A percentile compares a stretch with the other conserved stretches of the same genome.
Evolutionary conservation across 1,140 invertebrate genomes (phyloP).

Genomic region (Hirudo medicinalis): DNA sequence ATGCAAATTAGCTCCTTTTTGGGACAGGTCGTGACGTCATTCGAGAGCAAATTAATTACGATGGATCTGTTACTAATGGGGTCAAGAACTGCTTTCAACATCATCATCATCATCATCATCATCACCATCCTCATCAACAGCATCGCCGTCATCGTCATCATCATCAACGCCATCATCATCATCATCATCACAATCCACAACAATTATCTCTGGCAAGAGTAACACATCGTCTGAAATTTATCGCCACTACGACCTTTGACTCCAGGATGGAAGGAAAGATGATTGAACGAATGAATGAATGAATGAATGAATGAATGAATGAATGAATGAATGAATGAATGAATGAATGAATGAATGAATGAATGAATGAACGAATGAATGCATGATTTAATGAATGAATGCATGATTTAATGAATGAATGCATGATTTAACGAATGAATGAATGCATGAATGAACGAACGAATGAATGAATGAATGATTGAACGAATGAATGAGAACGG

Average conservation of each 20-base stretch:
- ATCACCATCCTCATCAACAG: no score
- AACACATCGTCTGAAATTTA: no score
- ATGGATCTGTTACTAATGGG: constrained; percentile 94
- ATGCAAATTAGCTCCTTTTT: no score
- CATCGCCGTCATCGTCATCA: no score
- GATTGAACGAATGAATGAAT: neutral
- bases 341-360: constrained; percentile 6
- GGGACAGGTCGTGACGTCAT: constrained; percentile 63
- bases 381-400: neutral
- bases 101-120: constrained; percentile 45
- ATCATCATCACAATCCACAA: no score
- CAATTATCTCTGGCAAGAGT: no score
- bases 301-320: neutral
- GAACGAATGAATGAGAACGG: neutral
- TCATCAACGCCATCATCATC: no score
- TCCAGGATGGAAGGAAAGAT: neutral
- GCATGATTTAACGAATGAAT: neutral
- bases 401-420: neutral
- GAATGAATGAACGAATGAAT: constrained; percentile 15
- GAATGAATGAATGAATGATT: neutral
- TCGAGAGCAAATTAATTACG: constrained; percentile 80
- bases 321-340: neutral
- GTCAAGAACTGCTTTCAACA: constrained; percentile 79
- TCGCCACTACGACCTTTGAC: neutral
- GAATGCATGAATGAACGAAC: neutral